Evolutionary conservation across 2,888 invertebrate species (phyloP), one percentile per base, ranked within the genome.

Genomic region (Catonia carolina): DNA sequence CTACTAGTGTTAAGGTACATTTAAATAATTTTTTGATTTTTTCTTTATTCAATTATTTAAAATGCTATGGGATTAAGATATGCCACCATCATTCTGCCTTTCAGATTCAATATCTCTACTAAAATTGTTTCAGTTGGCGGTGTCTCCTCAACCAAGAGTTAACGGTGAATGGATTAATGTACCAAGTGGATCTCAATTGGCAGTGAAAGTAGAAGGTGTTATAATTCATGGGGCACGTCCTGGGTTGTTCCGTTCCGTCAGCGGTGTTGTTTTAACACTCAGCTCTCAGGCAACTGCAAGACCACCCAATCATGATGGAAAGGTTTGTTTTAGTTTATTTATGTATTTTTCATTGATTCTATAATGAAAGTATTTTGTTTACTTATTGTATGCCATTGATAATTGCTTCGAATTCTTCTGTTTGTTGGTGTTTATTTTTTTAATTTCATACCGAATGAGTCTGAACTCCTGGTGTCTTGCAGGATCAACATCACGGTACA

Each of bases 191-290:
- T 88, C 91, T 64, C 87, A 91, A 64, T 78, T 96, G 58, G 91
- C 94, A 1, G 81, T 96, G 20, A 94, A 93, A 76, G 89, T 96
- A 2, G 96, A 96, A 73, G 96, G 96, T 0, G 93, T 97, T 1
- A 80, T 95, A 48, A 85, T 87, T 65, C 85, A 85, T 64, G 85
- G 83, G 20, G 78, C 77, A 62, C 75, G 77, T 58, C 82, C 84
- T 5, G 83, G 85, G 4, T 71, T 85, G 10, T 88, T 83, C 69
- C 77, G 89, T 35, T 79, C 80, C 67, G 83, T 91, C 60, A 77
- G 82, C 62, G 80, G 84, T 60, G 83, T 89, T 58, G 79, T 84
- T 65, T 78, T 91, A 31, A 83, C 80, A 2, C 80, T 89, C 2
- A 81, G 80, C 1, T 85, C 86, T 0, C 78, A 81, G 66, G 72